Percentiles rank a stretch among this genome's conserved stretches.
Conservation (phyloP, 1,140 invertebrate genomes). For the Drosophila ananassae region DNA sequence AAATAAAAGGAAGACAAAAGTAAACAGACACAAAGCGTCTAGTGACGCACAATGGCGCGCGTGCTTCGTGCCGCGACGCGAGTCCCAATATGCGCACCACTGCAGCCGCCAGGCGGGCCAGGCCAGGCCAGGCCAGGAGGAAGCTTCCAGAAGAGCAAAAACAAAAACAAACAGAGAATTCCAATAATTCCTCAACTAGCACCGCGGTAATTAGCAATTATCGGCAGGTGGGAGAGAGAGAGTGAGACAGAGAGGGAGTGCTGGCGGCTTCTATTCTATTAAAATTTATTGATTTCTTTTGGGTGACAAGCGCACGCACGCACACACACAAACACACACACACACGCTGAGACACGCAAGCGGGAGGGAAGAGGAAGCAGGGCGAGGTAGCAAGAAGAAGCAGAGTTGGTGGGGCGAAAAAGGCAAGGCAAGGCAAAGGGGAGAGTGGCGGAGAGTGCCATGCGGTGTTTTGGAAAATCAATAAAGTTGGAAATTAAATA, state of each 20-base stretch:
- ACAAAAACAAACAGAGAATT: background rate
- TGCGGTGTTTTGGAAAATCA: conserved; percentile 33
- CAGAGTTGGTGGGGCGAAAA: no score
- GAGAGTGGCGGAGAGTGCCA: no score
- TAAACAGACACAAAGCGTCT: conserved; percentile 2
- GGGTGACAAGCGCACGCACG: conserved; percentile 55
- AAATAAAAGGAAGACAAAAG: background rate
- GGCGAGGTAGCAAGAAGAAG: background rate
- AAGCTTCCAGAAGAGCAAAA: background rate
- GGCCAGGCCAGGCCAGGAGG: background rate
- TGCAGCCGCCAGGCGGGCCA: background rate
- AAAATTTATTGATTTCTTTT: conserved; percentile 72
- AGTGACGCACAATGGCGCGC: conserved; percentile 5
- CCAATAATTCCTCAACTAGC: background rate
- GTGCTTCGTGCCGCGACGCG: background rate
- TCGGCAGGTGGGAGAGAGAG: background rate
- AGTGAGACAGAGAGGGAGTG: background rate
- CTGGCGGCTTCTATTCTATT: conserved; percentile 52
- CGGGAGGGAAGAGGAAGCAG: conserved; percentile 12
- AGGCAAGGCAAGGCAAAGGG: background rate
- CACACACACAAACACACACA: background rate
- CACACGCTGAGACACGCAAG: background rate
- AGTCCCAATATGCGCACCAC: background rate
- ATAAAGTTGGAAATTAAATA: conserved; percentile 41
- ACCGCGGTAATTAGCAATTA: background rate